phyloP scores from a whole-genome alignment of 2,888 invertebrate species.

The Caenorhabditis imperialis region DNA sequence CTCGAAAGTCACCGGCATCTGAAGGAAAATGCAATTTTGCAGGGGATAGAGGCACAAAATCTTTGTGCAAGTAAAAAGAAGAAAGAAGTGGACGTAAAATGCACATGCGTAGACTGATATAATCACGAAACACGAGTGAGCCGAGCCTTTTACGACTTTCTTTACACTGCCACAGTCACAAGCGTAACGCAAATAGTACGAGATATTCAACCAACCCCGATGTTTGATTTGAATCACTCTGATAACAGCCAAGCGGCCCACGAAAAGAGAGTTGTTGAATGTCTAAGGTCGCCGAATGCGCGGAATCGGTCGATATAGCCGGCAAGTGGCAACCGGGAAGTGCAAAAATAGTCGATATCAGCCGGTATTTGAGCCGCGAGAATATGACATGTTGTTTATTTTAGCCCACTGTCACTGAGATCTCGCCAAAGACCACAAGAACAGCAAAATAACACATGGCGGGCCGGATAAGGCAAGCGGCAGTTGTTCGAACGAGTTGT shows the following conservation, averaged over 20 bases:
- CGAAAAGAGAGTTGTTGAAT: neutral
- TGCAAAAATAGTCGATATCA: conserved; percentile 30
- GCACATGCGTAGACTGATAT: neutral
- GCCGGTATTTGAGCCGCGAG: conserved; percentile 13
- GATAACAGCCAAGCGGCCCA: conserved; percentile 9
- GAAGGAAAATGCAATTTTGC: neutral
- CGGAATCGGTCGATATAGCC: neutral
- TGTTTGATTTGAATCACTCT: conserved; percentile 49
- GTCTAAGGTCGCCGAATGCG: neutral
- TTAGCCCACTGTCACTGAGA: conserved; percentile 12
- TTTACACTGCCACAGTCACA: conserved; percentile 12
- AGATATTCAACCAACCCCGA: conserved; percentile 17
- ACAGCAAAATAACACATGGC: neutral
- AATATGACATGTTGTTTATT: conserved; percentile 38
- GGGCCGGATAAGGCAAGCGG: too few species aligned
- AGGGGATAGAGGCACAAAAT: neutral
- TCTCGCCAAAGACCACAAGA: conserved; percentile 5
- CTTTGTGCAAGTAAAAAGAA: neutral
- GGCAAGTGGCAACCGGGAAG: conserved; percentile 3
- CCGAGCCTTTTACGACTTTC: conserved; percentile 33
- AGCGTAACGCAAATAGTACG: conserved; percentile 13
- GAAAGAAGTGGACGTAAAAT: neutral
- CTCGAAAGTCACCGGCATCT: conserved; percentile 39
- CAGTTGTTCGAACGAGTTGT: too few species aligned
- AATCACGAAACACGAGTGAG: neutral